Conservation (phyloP, 1,140 invertebrate species). For the Apis mellifera region Amel_HAv3.1 CM009933.2:6674001-6674500, state of each 20-base stretch:
- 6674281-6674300: slow-evolving; percentile 13
- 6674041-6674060: not conserved
- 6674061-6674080: slow-evolving; percentile 48
- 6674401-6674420: not conserved
- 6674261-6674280: slow-evolving; percentile 47
- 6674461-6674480: too few relatives aligned
- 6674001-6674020: not conserved
- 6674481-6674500: too few relatives aligned
- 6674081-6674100: slow-evolving; percentile 34
- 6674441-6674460: not conserved
- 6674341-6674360: slow-evolving; percentile 19
- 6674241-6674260: slow-evolving; percentile 21
- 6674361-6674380: not conserved
- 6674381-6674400: not conserved
- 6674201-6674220: slow-evolving; percentile 48
- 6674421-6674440: not conserved
- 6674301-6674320: slow-evolving; percentile 8
- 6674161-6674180: not conserved
- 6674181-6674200: slow-evolving; percentile 13
- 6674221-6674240: slow-evolving; percentile 11
- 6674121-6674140: slow-evolving; percentile 19
- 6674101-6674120: too few relatives aligned
- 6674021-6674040: not conserved
- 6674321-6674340: not conserved
- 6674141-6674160: slow-evolving; percentile 36